A percentile compares a stretch with the other conserved stretches of the same genome.
Evolutionary conservation across 2,888 invertebrate genomes (phyloP).

Genomic region (Iselma pallidipennis): DNA sequence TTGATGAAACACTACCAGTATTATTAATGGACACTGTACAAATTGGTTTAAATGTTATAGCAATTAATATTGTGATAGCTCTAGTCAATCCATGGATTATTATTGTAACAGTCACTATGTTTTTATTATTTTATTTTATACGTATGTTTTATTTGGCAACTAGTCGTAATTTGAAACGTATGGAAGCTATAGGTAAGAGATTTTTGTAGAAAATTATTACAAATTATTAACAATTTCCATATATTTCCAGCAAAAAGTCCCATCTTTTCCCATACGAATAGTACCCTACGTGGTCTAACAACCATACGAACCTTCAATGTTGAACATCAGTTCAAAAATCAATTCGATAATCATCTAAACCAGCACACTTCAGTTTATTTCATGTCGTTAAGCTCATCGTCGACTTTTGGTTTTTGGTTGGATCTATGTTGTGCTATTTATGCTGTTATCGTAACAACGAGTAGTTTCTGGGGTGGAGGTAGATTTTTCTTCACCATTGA

Average conservation of each 20-base stretch:
- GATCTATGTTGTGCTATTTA: conserved; percentile 55
- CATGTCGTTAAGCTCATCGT: conserved; percentile 65
- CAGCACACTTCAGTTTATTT: conserved; percentile 76
- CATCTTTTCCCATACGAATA: conserved; percentile 75
- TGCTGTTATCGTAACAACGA: conserved; percentile 39
- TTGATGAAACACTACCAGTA: conserved; percentile 59
- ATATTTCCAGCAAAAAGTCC: conserved; percentile 76
- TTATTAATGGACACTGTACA: conserved; percentile 57
- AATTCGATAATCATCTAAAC: conserved; percentile 68
- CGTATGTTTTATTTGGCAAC: conserved; percentile 72
- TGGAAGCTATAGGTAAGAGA: conserved; percentile 70
- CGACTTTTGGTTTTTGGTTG: conserved; percentile 73
- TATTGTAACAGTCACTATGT: conserved; percentile 67
- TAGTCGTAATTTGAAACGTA: conserved; percentile 72
- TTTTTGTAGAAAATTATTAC: conserved; percentile 58
- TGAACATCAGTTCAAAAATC: conserved; percentile 63
- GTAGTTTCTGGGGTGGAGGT: conserved; percentile 41
- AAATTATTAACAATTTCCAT: not conserved
- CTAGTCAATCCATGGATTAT: conserved; percentile 72
- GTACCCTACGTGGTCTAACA: conserved; percentile 74
- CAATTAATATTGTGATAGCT: conserved; percentile 73
- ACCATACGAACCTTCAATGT: conserved; percentile 76
- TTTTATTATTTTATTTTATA: conserved; percentile 66
- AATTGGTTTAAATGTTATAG: conserved; percentile 63
- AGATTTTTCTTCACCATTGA: no score